Evolutionary conservation across 1,140 invertebrate genomes (phyloP), one percentile per base, ranked within the genome.

Genomic region (Heterodera carotae): DNA sequence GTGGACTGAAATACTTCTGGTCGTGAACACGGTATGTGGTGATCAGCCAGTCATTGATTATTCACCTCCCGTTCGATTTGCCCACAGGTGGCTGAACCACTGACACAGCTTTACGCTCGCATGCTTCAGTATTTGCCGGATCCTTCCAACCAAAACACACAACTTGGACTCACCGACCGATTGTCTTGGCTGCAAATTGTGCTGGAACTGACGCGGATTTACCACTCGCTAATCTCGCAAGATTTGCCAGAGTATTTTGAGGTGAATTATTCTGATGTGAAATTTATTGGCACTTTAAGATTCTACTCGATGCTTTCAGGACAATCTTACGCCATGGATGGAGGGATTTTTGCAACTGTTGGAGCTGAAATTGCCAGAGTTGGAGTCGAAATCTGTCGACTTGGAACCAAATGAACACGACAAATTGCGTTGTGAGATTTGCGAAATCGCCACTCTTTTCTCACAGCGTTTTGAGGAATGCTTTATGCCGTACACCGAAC

Each of bases 391-490:
- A 29, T 62, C 60, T 22, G 92, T 93, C 83, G 93, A 94, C 78
- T 94, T 95, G 82, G 94, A 96, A 85, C 91, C 94, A 1, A 94
- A 94, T 18, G 89, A 97, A 27, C 39, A 84, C 12, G 81, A 82
- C 1, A 89, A 81, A 97, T 81, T 95, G 97, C 88, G 92, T 95
- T 84, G 90, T 97, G 2, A 93, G 94, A 93, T 98, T 25, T 98
- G 96, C 89, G 94, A 97, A 86, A 97, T 97, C 87, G 92, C 96
- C 22, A 91, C 93, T 2, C 89, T 99, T 36, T 99, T 97, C 89
- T 96, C 96, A 1, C 92, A 95, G 81, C 98, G 98, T 88, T 99
- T 98, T 86, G 94, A 96, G 88, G 96, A 98, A 89, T 96, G 98
- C 86, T 98, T 98, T 89, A 91, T 91, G 53, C 91, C 92, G 12